A percentile compares a stretch with the other conserved stretches of the same genome.
Conservation (phyloP, 2,888 invertebrate species). For the Agrilus cyanescens region DNA sequence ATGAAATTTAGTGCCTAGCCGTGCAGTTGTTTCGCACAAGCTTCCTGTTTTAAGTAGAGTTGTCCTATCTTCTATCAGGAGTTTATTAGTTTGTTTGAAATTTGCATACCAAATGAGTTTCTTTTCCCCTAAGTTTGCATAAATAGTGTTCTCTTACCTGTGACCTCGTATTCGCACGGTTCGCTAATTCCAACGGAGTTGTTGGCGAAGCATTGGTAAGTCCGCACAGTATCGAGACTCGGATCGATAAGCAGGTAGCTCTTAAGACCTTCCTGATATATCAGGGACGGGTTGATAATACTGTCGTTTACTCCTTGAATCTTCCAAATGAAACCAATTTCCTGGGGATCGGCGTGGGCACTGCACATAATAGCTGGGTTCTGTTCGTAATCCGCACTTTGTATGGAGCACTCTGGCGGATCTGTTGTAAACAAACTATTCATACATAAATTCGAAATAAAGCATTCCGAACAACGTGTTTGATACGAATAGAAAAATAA, state of each 20-base stretch:
- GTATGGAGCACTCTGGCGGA: conserved; percentile 74
- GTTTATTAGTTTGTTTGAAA: no score
- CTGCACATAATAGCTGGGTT: conserved; percentile 69
- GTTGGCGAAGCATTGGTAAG: conserved; percentile 75
- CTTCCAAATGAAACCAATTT: conserved; percentile 72
- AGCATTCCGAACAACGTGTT: no score
- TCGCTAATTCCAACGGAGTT: conserved; percentile 62
- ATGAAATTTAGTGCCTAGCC: no score
- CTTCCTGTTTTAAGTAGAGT: no score
- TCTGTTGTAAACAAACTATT: conserved; percentile 38
- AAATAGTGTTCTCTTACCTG: conserved; percentile 38
- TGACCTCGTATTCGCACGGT: conserved; percentile 55
- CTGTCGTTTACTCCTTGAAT: conserved; percentile 76
- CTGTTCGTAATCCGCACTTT: conserved; percentile 55
- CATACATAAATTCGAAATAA: background rate
- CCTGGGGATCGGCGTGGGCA: conserved; percentile 67
- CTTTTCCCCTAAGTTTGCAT: no score
- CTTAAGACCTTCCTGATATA: conserved; percentile 39
- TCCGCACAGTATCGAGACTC: conserved; percentile 52
- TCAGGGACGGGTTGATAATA: conserved; percentile 50
- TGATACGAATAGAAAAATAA: no score
- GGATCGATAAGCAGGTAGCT: conserved; percentile 53
- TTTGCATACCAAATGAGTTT: no score
- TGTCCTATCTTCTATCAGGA: no score
- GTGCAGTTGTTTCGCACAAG: no score